Percentiles rank a stretch among this genome's conserved stretches.
phyloP scores from a whole-genome alignment of 1,140 invertebrate genomes.

The Drosophila sucinea region DNA sequence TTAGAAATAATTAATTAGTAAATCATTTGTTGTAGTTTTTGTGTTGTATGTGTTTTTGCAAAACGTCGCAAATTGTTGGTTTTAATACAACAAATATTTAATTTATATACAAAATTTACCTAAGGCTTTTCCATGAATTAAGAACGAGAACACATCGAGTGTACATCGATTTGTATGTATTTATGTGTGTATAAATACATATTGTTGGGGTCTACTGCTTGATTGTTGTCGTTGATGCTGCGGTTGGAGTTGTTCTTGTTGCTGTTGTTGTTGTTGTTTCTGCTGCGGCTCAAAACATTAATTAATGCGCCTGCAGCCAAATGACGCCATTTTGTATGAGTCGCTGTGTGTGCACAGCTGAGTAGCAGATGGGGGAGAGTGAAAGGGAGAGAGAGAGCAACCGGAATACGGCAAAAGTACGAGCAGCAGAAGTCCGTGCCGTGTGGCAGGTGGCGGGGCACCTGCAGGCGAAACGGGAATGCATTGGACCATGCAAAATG shows the following conservation, averaged over 20 bases:
- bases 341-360: conserved; percentile 29
- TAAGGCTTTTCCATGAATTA: not conserved
- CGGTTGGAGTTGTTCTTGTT: conserved; percentile 40
- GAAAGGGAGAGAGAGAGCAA: conserved; percentile 4
- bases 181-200: conserved; percentile 2
- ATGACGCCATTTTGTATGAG: conserved; percentile 68
- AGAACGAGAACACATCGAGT: not conserved
- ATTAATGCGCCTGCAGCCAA: conserved; percentile 77
- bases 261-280: conserved; percentile 42
- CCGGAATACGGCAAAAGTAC: conserved; percentile 46
- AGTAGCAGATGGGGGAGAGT: conserved; percentile 4
- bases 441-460: conserved; percentile 22
- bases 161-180: not conserved
- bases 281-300: conserved; percentile 70
- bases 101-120: not conserved
- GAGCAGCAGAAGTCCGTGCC: conserved; percentile 29
- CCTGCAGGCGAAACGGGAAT: conserved; percentile 69
- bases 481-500: conserved; percentile 72
- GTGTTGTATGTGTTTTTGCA: not conserved
- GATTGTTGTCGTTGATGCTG: conserved; percentile 42
- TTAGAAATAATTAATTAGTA: not conserved
- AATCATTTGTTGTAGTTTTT: conserved; percentile 4
- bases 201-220: conserved; percentile 5
- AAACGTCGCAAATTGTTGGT: not conserved
- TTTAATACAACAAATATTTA: conserved; percentile 13